These are phyloP conservation scores for Perca flavescens DNA, from an alignment of 2,113 vertebrate genomes.

Conservation along the genomic window DNA sequence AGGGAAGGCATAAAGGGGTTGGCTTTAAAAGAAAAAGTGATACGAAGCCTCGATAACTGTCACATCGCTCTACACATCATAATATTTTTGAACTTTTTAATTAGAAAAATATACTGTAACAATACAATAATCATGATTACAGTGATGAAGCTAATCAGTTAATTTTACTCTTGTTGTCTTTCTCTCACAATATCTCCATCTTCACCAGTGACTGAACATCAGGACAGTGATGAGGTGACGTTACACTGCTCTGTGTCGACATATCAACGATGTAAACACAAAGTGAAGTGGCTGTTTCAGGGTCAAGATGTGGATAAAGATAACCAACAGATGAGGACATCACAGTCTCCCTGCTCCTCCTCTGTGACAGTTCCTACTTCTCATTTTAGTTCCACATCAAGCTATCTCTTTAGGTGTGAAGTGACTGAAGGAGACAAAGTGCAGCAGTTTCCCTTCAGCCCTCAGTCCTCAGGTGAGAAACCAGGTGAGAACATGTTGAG, in stretches of 20 bases:
- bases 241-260: background rate
- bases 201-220: conserved; percentile 19
- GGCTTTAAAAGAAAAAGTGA: no score
- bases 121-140: no score
- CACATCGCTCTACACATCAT: background rate
- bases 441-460: conserved; percentile 13
- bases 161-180: background rate
- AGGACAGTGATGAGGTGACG: fast-evolving
- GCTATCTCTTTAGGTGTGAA: background rate
- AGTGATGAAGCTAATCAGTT: background rate
- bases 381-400: background rate
- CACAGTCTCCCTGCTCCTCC: fast-evolving
- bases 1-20: no score
- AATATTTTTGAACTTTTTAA: background rate
- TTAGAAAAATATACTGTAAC: background rate
- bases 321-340: background rate
- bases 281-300: background rate
- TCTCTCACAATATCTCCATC: conserved; percentile 12
- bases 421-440: background rate
- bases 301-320: background rate
- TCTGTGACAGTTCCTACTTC: background rate
- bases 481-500: background rate
- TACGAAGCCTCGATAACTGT: no score
- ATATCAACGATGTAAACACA: fast-evolving
- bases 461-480: background rate